These are phyloP conservation scores for Hermetia illucens DNA, from an alignment of 1,140 invertebrate species.

Conservation along the genomic window DNA sequence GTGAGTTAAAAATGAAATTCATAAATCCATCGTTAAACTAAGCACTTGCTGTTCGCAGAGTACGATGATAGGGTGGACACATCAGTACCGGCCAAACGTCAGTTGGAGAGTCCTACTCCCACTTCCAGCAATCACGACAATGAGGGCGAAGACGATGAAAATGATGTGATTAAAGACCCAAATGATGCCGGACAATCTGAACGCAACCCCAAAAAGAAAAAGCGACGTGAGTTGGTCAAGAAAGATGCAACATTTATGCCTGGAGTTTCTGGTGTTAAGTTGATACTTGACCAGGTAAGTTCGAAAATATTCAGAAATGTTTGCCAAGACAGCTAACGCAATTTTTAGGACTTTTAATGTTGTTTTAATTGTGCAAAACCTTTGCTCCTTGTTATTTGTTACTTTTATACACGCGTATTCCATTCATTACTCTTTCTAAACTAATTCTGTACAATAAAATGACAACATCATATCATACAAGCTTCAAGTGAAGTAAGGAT, in stretches of 20 bases:
- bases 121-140: conserved; percentile 4
- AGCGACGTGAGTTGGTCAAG: conserved; percentile 26
- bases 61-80: too few relatives aligned
- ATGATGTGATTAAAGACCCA: conserved; percentile 5
- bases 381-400: too few relatives aligned
- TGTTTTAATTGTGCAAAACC: too few relatives aligned
- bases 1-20: too few relatives aligned
- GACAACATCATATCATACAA: too few relatives aligned
- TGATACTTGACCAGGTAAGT: conserved; percentile 16
- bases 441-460: too few relatives aligned
- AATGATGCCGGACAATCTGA: conserved; percentile 12
- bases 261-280: conserved; percentile 57
- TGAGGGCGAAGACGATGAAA: conserved; percentile 8
- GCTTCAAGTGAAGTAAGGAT: too few relatives aligned
- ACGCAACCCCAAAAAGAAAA: conserved; percentile 17
- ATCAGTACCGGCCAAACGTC: neutral
- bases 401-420: too few relatives aligned
- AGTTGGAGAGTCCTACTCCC: conserved; percentile 1
- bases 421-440: too few relatives aligned
- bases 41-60: too few relatives aligned
- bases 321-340: neutral
- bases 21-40: too few relatives aligned
- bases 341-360: too few relatives aligned
- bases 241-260: conserved; percentile 63
- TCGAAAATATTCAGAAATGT: neutral